Conservation (phyloP, 2,797 vertebrate species). For the Phrynocephalus vlangalii region DNA sequence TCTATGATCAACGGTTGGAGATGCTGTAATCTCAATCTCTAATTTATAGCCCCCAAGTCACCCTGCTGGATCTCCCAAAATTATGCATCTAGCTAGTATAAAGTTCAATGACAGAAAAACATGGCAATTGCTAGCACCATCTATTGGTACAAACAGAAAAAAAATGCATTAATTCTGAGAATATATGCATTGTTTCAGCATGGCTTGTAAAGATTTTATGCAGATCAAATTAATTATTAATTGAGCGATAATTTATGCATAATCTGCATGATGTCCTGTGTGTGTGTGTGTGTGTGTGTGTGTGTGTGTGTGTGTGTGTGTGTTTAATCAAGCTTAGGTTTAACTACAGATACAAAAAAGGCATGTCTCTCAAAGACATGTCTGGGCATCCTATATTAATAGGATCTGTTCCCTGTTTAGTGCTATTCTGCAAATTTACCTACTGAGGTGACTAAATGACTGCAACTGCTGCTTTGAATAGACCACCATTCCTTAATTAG, state of each 20-base stretch:
- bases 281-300: too few species aligned
- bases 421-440: neutral
- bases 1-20: too few species aligned
- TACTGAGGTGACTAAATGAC: neutral
- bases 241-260: neutral
- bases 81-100: too few species aligned
- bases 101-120: slow-evolving; percentile 50
- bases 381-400: neutral
- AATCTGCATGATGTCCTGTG: neutral
- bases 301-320: too few species aligned
- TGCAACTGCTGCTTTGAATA: neutral
- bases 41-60: too few species aligned
- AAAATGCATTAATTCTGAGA: slow-evolving; percentile 52
- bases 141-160: slow-evolving; percentile 66
- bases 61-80: too few species aligned
- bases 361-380: neutral
- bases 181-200: slow-evolving; percentile 53
- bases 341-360: neutral
- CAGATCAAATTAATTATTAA: slow-evolving; percentile 26
- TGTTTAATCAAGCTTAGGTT: neutral
- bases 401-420: neutral
- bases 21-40: too few species aligned
- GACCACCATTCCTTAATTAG: neutral
- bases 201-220: slow-evolving; percentile 13
- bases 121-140: slow-evolving; percentile 71